Evolutionary conservation across 2,113 vertebrate genomes (phyloP), one percentile per base, ranked within the genome.

Genomic region (Paracanthobrama guichenoti): DNA sequence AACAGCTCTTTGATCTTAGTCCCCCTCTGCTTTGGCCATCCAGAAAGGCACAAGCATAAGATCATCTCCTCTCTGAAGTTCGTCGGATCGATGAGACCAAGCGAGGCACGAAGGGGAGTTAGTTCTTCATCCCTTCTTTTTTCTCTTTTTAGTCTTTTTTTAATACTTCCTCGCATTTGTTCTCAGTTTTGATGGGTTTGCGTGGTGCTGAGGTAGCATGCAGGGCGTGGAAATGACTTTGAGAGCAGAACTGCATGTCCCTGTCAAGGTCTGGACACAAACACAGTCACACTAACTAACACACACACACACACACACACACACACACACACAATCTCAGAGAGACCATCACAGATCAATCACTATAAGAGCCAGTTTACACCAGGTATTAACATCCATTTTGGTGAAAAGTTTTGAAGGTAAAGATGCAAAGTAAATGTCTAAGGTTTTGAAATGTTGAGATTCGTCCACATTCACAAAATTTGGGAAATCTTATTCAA

Each of bases 21-120:
- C 62, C 53, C 20, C 60, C 53, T 31, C 79, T 81, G 71, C 59
- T 86, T 82, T 82, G 79, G 60, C 62, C 79, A 82, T 57, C 11
- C 35, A 46, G 20, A 86, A 77, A 81, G 79, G 39, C 39, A 64
- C 84, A 59, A 55, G 69, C 79, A 59, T 31, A 48, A 78, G 85
- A 86, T 82, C 79, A 77, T 57, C 72, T 22, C 46, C 79, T 82
- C 85, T 86, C 79, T 86, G 85, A 86, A 86, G 85, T 86, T 76
- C 66, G 31, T 24, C 62, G 14, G 72, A 75, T 86, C 59, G 60
- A 86, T 86, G 39, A 72, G 66, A 42, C 18, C 48, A 39, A 55
- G 48, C 4, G 72, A 64, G 69, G 64, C 39, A 39, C 3, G 42
- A 11, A 22, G 73, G 73, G 59, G 28, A 14, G 22, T 53, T 35